phyloP scores from a whole-genome alignment of 2,113 vertebrate genomes.

The Formicarius rufipectus region DNA sequence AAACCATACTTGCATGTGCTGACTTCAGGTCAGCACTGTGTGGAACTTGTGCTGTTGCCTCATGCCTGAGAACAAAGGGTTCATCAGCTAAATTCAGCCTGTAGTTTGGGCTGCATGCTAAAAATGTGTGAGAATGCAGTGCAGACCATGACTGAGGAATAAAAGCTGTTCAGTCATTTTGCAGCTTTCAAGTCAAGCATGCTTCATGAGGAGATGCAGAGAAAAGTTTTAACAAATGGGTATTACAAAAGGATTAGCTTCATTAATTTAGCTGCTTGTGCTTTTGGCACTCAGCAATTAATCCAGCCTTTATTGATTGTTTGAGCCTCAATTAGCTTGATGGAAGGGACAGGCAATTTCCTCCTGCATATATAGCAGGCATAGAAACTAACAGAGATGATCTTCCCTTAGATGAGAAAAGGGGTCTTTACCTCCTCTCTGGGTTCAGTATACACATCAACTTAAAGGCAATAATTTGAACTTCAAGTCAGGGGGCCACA shows the following conservation, averaged over 20 bases:
- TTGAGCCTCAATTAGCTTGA: not conserved
- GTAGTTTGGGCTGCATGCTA: not conserved
- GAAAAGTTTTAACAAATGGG: not conserved
- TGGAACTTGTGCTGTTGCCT: not conserved
- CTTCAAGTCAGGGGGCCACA: not conserved
- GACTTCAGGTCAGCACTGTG: not conserved
- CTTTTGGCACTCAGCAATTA: slow-evolving; percentile 9
- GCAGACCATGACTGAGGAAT: not conserved
- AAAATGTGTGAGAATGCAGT: not conserved
- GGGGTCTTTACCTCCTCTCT: not conserved
- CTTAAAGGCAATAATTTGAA: not conserved
- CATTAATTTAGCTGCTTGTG: not conserved
- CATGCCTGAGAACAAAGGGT: not conserved
- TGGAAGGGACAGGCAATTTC: not conserved
- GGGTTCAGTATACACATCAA: accelerated
- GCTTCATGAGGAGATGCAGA: not conserved
- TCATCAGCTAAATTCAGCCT: not conserved
- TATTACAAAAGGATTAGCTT: not conserved
- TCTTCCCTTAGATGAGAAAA: not conserved
- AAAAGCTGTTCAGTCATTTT: not conserved
- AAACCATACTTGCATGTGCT: not conserved
- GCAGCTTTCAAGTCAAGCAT: not conserved
- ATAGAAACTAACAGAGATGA: not conserved
- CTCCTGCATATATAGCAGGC: not conserved
- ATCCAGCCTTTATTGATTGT: not conserved